These are phyloP conservation scores for Hecatera dysodea DNA, from an alignment of 2,888 invertebrate genomes.

Conservation along the genomic window DNA sequence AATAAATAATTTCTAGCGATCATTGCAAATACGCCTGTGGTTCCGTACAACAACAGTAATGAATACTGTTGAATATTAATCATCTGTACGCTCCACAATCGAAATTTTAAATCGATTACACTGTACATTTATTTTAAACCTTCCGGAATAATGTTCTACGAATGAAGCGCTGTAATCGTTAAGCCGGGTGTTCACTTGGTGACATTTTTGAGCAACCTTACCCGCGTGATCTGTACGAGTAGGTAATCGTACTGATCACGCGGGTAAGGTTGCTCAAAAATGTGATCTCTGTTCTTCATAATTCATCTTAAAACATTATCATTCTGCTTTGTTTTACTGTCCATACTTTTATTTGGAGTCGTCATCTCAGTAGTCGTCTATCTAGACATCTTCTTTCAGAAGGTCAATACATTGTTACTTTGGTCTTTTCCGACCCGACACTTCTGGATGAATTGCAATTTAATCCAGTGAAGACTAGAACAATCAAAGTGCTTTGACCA, in stretches of 20 bases:
- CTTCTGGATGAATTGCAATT: too few relatives aligned
- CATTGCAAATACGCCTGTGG: slow-evolving; percentile 62
- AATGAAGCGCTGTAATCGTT: slow-evolving; percentile 27
- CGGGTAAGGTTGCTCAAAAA: neutral
- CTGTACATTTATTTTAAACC: slow-evolving; percentile 65
- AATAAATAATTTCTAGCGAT: slow-evolving; percentile 64
- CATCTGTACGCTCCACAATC: slow-evolving; percentile 66
- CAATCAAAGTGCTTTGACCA: too few relatives aligned
- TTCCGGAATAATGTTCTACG: slow-evolving; percentile 55
- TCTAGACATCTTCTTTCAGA: too few relatives aligned
- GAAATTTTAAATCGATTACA: slow-evolving; percentile 75
- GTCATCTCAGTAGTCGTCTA: too few relatives aligned
- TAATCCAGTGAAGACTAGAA: too few relatives aligned
- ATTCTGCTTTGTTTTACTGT: too few relatives aligned
- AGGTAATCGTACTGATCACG: too few relatives aligned
- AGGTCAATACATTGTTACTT: too few relatives aligned
- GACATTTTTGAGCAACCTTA: neutral
- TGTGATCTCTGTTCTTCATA: neutral
- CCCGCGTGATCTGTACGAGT: too few relatives aligned
- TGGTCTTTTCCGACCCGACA: too few relatives aligned
- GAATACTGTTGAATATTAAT: slow-evolving; percentile 68
- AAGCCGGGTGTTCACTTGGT: neutral
- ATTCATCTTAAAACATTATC: too few relatives aligned
- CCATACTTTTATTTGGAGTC: too few relatives aligned
- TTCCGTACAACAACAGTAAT: slow-evolving; percentile 54